These are phyloP conservation scores for Acrocephalus arundinaceus DNA, from an alignment of 2,113 vertebrate genomes.

Conservation along the genomic window DNA sequence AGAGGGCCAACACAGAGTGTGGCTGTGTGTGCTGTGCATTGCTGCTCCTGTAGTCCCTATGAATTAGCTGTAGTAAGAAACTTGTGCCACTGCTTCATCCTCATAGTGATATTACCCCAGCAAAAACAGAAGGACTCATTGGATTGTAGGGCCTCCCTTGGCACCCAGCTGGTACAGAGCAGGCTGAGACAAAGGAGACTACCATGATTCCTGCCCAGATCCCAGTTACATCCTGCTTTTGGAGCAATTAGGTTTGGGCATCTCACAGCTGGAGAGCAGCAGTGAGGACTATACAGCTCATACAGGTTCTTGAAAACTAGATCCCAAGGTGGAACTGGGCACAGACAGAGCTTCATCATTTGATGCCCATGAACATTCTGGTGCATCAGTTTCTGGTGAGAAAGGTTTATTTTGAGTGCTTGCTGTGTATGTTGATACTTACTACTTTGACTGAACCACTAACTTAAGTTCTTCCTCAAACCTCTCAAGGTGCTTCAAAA, in stretches of 20 bases:
- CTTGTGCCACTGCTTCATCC: not conserved
- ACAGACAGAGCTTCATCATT: not conserved
- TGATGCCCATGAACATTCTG: not conserved
- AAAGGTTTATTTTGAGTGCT: not conserved
- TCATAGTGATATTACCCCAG: not conserved
- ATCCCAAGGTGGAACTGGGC: not conserved
- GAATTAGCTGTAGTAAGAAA: not conserved
- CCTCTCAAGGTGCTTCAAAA: conserved; percentile 20
- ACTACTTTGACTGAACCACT: not conserved
- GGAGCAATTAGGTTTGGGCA: not conserved
- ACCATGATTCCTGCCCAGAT: not conserved
- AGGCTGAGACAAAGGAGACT: not conserved
- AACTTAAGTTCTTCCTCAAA: not conserved
- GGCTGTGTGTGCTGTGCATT: not conserved
- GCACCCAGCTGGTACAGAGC: not conserved
- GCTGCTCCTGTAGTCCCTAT: not conserved
- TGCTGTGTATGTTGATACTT: not conserved
- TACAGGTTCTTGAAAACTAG: not conserved
- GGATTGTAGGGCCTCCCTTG: not conserved
- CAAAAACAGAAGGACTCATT: rapidly evolving
- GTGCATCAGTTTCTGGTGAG: not conserved
- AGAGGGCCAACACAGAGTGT: not conserved
- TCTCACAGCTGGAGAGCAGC: not conserved
- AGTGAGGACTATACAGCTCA: not conserved
- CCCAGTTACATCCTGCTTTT: not conserved